Conservation (phyloP, 2,888 invertebrate genomes). For the Iphiclides podalirius region DNA sequence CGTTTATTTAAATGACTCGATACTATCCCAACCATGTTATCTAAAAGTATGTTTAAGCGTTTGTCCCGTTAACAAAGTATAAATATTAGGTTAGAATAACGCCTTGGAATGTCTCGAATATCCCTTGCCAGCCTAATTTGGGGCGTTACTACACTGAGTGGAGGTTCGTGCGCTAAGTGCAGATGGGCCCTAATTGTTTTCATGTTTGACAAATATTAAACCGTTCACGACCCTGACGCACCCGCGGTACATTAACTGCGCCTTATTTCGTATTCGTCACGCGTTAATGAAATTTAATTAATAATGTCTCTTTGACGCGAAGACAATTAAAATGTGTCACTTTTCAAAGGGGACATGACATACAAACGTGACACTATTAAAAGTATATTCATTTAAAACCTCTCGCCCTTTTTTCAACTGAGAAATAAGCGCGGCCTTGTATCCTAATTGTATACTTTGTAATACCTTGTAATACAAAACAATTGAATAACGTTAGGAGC, state of each 20-base stretch:
- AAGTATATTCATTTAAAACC: neutral
- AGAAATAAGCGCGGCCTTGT: too few species aligned
- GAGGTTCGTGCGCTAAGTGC: constrained; percentile 10
- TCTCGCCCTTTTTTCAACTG: too few species aligned
- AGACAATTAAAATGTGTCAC: neutral
- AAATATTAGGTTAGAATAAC: too few species aligned
- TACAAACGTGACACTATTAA: neutral
- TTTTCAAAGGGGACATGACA: neutral
- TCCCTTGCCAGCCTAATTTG: neutral
- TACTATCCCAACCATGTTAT: too few species aligned
- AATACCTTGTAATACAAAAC: too few species aligned
- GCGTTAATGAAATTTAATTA: constrained; percentile 17
- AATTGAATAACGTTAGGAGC: too few species aligned
- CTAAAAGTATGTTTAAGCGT: too few species aligned
- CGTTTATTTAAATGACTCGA: too few species aligned
- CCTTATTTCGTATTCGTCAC: constrained; percentile 18
- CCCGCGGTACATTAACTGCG: constrained; percentile 11
- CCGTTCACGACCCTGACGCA: constrained; percentile 23
- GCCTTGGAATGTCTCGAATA: neutral
- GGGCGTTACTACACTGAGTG: constrained; percentile 4
- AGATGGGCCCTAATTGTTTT: constrained; percentile 22
- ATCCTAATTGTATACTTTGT: too few species aligned
- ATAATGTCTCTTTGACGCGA: constrained; percentile 7
- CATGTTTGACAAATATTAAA: constrained; percentile 24
- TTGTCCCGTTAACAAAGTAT: too few species aligned